These are phyloP conservation scores for Sphinx pinastri DNA, from an alignment of 2,888 invertebrate species.

Conservation along the genomic window DNA sequence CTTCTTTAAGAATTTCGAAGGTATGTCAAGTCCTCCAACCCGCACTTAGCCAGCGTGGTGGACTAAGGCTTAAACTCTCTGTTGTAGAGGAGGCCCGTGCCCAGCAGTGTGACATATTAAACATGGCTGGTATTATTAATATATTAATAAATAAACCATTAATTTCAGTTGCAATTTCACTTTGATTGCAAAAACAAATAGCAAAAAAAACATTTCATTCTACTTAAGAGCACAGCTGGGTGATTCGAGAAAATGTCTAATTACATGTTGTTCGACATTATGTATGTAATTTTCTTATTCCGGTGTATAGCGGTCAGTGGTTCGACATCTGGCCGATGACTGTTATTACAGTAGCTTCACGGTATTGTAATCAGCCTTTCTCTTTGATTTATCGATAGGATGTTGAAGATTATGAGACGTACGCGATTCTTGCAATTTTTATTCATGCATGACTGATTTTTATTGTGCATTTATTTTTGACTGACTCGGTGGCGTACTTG, in stretches of 20 bases:
- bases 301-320: constrained; percentile 56
- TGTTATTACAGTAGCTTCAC: constrained; percentile 45
- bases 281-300: constrained; percentile 67
- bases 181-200: neutral
- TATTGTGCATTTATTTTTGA: too few relatives aligned
- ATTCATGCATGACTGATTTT: neutral
- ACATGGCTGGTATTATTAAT: too few relatives aligned
- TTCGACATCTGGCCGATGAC: constrained; percentile 66
- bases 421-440: constrained; percentile 9
- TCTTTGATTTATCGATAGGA: constrained; percentile 24
- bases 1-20: too few relatives aligned
- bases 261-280: constrained; percentile 54
- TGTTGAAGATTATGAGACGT: constrained; percentile 20
- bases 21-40: too few relatives aligned
- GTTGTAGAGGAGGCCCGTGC: too few relatives aligned
- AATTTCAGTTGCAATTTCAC: neutral
- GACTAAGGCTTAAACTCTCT: too few relatives aligned
- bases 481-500: too few relatives aligned
- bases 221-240: constrained; percentile 52
- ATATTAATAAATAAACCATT: too few relatives aligned
- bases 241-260: constrained; percentile 64
- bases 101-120: too few relatives aligned
- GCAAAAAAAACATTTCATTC: constrained; percentile 33
- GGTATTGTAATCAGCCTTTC: constrained; percentile 28
- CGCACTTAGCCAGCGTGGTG: too few relatives aligned